Evolutionary conservation across 1,140 invertebrate genomes (phyloP).

Genomic region (Drosophila bipectinata): DNA sequence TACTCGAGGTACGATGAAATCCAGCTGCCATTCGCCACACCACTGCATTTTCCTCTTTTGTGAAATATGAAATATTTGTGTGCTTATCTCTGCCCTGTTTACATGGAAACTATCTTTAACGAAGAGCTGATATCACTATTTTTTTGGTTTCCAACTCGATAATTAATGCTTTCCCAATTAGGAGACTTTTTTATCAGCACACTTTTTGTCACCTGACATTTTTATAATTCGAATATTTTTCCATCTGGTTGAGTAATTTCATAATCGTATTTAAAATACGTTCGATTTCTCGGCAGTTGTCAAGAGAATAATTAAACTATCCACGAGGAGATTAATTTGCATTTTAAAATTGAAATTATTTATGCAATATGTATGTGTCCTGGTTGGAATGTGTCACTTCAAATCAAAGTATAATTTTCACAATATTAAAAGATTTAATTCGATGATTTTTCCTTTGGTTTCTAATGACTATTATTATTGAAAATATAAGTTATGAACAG

Average conservation of each 20-base stretch:
- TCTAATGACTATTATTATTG: no score
- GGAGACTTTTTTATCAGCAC: conserved; percentile 17
- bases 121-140: conserved; percentile 31
- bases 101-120: conserved; percentile 19
- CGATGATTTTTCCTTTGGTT: no score
- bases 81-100: conserved; percentile 24
- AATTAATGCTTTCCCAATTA: conserved; percentile 37
- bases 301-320: conserved; percentile 13
- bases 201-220: conserved; percentile 17
- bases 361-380: neutral
- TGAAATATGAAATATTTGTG: conserved; percentile 17
- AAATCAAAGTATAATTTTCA: no score
- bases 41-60: conserved; percentile 20
- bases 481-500: no score
- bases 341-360: neutral
- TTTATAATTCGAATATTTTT: conserved; percentile 19
- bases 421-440: no score
- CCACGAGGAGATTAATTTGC: neutral
- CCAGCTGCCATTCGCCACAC: neutral
- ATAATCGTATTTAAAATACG: conserved; percentile 26
- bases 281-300: conserved; percentile 11
- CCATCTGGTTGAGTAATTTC: conserved; percentile 16
- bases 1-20: conserved; percentile 18
- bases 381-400: no score
- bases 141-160: conserved; percentile 26